phyloP scores from a whole-genome alignment of 2,888 invertebrate genomes.

The Apotomis betuletana region DNA sequence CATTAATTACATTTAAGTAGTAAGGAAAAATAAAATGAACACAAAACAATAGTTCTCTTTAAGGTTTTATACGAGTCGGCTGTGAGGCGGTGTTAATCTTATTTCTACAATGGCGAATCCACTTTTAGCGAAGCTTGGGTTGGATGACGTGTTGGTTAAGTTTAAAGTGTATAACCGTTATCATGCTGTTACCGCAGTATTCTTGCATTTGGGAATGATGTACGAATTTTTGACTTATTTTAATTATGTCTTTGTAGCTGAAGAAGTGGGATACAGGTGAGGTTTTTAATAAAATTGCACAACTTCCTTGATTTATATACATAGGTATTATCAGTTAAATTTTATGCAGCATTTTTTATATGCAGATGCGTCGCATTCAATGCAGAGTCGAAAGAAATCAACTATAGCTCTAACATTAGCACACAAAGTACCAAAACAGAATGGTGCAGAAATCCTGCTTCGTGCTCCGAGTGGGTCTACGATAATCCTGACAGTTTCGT shows the following conservation, averaged over 20 bases:
- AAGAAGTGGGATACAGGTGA: constrained; percentile 2
- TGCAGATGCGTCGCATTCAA: constrained; percentile 16
- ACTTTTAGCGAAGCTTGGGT: neutral
- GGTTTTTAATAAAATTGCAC: neutral
- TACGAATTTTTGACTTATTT: neutral
- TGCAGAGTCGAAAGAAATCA: neutral
- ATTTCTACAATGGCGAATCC: neutral
- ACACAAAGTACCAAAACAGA: neutral
- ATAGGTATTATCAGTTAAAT: too few relatives aligned
- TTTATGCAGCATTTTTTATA: too few relatives aligned
- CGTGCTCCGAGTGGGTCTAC: constrained; percentile 52
- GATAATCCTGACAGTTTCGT: constrained; percentile 50
- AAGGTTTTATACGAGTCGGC: neutral
- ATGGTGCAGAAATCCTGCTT: constrained; percentile 11
- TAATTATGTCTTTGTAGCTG: constrained; percentile 6
- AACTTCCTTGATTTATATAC: too few relatives aligned
- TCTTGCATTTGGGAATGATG: neutral
- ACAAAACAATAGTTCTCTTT: neutral
- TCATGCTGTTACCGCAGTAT: neutral
- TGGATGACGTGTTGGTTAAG: constrained; percentile 1
- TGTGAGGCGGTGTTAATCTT: neutral
- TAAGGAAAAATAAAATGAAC: too few relatives aligned
- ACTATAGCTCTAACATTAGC: neutral
- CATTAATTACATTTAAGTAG: too few relatives aligned
- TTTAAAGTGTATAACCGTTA: constrained; percentile 7